These are phyloP conservation scores for Adelges cooleyi DNA, from an alignment of 1,140 invertebrate genomes.

Conservation along the genomic window DNA sequence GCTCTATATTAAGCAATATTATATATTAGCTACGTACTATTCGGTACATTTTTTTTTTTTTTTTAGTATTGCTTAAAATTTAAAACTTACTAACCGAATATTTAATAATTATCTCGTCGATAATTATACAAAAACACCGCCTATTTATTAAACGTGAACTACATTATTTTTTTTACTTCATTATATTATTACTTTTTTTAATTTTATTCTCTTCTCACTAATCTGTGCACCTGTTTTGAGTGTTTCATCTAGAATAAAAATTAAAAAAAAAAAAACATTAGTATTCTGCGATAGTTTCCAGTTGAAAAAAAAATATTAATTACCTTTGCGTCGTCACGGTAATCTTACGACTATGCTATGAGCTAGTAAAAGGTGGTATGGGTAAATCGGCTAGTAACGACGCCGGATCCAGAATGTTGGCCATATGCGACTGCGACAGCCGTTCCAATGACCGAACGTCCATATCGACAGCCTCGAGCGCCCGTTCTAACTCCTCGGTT, in stretches of 20 bases:
- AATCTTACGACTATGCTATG: conserved; percentile 2
- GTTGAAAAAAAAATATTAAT: neutral
- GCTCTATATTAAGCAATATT: neutral
- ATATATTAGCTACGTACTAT: neutral
- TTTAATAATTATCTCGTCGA: neutral
- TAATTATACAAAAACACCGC: conserved; percentile 8
- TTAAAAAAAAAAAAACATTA: neutral
- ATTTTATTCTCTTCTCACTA: conserved; percentile 24
- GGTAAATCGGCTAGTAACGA: conserved; percentile 21
- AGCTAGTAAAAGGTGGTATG: conserved; percentile 20
- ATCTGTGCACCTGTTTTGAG: conserved; percentile 21
- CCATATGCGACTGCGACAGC: conserved; percentile 34
- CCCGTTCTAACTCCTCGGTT: conserved; percentile 69
- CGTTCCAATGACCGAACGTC: conserved; percentile 53
- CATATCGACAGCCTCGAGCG: conserved; percentile 66
- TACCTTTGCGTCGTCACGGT: neutral
- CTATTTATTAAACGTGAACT: neutral
- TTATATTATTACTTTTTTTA: conserved; percentile 2
- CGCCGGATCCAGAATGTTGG: conserved; percentile 19
- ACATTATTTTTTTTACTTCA: neutral
- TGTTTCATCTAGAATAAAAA: conserved; percentile 20
- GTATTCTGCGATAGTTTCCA: too few relatives aligned
- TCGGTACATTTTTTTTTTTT: neutral
- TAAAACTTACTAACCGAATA: neutral
- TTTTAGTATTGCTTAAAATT: conserved; percentile 11